Percentiles rank a stretch among this genome's conserved stretches.
phyloP scores from a whole-genome alignment of 2,888 invertebrate genomes.

The Acanthosepion lycidas region DNA sequence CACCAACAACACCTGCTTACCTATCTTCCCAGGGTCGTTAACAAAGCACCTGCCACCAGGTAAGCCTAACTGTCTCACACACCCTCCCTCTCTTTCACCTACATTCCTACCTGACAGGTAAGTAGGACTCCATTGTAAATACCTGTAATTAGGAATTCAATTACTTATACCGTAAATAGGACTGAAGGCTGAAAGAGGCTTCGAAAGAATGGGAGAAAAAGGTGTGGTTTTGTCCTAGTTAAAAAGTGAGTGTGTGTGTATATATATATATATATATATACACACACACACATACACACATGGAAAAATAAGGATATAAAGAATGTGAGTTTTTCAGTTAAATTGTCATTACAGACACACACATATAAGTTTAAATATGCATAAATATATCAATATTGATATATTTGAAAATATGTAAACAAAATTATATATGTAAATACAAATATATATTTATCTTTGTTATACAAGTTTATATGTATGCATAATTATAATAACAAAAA shows the following conservation, averaged over 20 bases:
- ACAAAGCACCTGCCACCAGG: constrained; percentile 18
- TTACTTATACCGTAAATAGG: constrained; percentile 10
- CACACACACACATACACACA: background rate
- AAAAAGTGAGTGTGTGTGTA: background rate
- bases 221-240: constrained; percentile 33
- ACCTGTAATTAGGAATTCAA: constrained; percentile 33
- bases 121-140: constrained; percentile 33
- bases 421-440: background rate
- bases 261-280: background rate
- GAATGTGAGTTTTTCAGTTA: background rate
- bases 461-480: background rate
- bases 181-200: constrained; percentile 18
- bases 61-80: background rate
- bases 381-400: background rate
- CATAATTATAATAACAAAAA: background rate
- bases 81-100: background rate
- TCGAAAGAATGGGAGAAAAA: background rate
- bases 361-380: background rate
- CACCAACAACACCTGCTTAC: constrained; percentile 24
- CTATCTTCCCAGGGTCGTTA: constrained; percentile 20
- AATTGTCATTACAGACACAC: background rate
- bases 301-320: background rate
- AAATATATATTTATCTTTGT: background rate
- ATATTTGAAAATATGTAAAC: background rate
- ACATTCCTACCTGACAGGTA: constrained; percentile 20